Evolutionary conservation across 2,797 vertebrate genomes (phyloP).

Genomic region (Xenopus petersii): DNA sequence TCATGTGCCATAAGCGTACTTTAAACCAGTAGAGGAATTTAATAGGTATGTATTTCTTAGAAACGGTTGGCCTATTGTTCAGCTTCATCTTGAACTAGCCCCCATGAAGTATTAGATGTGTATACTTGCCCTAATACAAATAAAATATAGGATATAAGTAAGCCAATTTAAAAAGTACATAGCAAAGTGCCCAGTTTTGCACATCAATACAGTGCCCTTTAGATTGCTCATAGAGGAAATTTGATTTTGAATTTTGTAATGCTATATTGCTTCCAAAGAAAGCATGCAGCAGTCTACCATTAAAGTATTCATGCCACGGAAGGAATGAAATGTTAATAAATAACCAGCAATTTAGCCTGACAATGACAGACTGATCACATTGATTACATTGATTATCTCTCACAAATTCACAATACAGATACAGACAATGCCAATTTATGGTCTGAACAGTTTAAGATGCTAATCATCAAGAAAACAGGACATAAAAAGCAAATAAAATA

Average conservation of each 20-base stretch:
- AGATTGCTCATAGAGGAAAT: neutral
- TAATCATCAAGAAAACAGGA: constrained; percentile 52
- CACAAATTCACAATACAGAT: constrained; percentile 68
- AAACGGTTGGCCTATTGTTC: no score
- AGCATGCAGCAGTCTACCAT: constrained; percentile 42
- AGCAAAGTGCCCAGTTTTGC: neutral
- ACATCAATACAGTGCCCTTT: neutral
- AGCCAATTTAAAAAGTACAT: neutral
- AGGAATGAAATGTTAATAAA: constrained; percentile 62
- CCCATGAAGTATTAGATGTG: no score
- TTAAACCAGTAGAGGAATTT: no score
- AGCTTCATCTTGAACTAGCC: no score
- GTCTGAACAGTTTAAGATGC: constrained; percentile 64
- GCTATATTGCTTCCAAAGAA: constrained; percentile 21
- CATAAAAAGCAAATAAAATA: constrained; percentile 41
- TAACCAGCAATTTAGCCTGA: constrained; percentile 64
- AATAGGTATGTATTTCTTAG: no score
- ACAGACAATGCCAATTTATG: constrained; percentile 69
- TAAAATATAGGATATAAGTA: no score
- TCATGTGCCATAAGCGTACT: no score
- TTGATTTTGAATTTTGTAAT: constrained; percentile 16
- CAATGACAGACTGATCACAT: constrained; percentile 62
- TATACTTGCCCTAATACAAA: no score
- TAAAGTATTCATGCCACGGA: constrained; percentile 53
- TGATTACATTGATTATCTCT: constrained; percentile 74